Evolutionary conservation across 2,797 vertebrate genomes (phyloP), one percentile per base, ranked within the genome.

Genomic region (Emys orbicularis): DNA sequence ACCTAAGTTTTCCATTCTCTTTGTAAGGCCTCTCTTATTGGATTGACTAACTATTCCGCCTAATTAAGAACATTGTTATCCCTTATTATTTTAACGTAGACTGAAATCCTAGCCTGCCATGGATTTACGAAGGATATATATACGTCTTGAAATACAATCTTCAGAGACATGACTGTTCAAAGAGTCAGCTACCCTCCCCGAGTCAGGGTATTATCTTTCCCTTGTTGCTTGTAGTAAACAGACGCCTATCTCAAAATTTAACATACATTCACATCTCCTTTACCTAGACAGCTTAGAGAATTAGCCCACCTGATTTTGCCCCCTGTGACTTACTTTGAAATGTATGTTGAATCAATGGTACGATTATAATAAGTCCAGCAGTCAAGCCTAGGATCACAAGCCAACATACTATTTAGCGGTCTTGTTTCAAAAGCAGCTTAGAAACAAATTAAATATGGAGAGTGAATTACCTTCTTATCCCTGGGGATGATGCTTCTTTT

Each of bases 371-470:
- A 95, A 95, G 95, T 97, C 92, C 96, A 95, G 95, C 92, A 97
- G 89, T 96, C 16, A 77, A 97, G 89, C 91, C 96, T 93, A 89
- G 95, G 91, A 95, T 97, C 96, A 96, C 94, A 97, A 97, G 90
- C 87, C 90, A 96, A 96, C 93, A 95, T 95, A 92, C 74, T 95
- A 7, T 96, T 97, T 96, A 96, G 89, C 86, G 93, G 89, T 95
- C 84, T 92, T 96, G 94, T 93, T 97, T 97, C 91, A 86, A 98
- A 97, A 98, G 95, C 95, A 0, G 96, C 95, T 98, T 97, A 97
- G 95, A 95, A 97, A 91, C 82, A 91, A 97, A 95, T 96, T 97
- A 97, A 98, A 97, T 92, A 92, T 86, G 92, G 93, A 97, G 96
- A 90, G 90, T 93, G 89, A 95, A 96, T 97, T 97, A 95, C 92